Conservation (phyloP, 2,888 invertebrate genomes). For the Drosophila ochracea region DNA sequence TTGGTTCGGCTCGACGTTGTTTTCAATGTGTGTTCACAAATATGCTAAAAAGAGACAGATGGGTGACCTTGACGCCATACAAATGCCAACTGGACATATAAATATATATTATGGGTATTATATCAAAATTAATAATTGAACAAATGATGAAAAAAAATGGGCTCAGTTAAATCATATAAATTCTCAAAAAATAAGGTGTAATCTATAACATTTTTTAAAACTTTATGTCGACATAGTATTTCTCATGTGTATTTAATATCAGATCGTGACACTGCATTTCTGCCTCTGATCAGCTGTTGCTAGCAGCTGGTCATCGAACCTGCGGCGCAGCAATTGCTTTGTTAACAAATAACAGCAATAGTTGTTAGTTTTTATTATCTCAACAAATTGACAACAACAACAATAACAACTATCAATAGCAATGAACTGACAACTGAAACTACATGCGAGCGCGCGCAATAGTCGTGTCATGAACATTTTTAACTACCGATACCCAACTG, state of each 20-base stretch:
- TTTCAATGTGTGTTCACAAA: conserved; percentile 34
- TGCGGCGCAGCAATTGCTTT: conserved; percentile 45
- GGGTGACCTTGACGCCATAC: conserved; percentile 39
- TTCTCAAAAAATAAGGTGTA: not conserved
- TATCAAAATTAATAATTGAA: not conserved
- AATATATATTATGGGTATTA: not conserved
- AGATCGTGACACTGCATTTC: conserved; percentile 38
- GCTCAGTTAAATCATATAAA: not conserved
- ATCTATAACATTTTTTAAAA: not conserved
- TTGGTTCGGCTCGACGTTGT: conserved; percentile 11
- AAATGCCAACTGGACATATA: conserved; percentile 5
- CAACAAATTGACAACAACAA: conserved; percentile 55
- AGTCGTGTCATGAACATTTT: conserved; percentile 44
- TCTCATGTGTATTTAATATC: conserved; percentile 5
- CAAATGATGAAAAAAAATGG: not conserved
- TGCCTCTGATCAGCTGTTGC: conserved; percentile 18
- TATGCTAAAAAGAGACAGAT: conserved; percentile 44
- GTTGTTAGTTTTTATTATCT: conserved; percentile 65
- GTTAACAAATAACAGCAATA: conserved; percentile 51
- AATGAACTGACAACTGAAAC: conserved; percentile 22
- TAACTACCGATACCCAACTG: conserved; percentile 34
- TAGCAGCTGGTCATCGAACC: conserved; percentile 64
- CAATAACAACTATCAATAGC: conserved; percentile 31
- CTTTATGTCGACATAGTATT: not conserved
- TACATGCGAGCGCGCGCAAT: conserved; percentile 25